A percentile compares a stretch with the other conserved stretches of the same genome.
These are phyloP conservation scores for Creontiades dilutus DNA, from an alignment of 2,888 invertebrate species.

Conservation along the genomic window DNA sequence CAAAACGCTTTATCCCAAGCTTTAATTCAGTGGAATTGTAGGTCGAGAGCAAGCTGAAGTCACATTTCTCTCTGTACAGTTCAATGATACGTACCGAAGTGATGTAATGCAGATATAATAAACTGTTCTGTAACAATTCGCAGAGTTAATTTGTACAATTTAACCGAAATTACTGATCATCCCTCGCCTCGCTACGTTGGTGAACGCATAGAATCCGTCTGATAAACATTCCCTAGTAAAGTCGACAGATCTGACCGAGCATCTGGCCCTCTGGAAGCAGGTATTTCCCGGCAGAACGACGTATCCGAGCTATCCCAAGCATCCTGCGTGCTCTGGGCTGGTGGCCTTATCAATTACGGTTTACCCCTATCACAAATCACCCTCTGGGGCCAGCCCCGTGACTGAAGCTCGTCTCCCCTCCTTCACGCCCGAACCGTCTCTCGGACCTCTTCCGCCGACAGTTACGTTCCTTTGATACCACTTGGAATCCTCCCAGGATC, in stretches of 20 bases:
- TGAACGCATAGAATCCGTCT: not conserved
- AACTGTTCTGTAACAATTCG: no score
- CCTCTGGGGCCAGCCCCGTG: not conserved
- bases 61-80: no score
- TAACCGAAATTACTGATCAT: no score
- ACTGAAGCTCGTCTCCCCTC: not conserved
- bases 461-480: slow-evolving; percentile 13
- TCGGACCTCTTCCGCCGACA: not conserved
- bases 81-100: no score
- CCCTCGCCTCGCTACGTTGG: not conserved
- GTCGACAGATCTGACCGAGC: not conserved
- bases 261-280: not conserved
- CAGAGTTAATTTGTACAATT: no score
- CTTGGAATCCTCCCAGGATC: not conserved
- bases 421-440: not conserved
- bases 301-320: not conserved
- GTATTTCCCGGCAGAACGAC: not conserved
- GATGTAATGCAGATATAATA: no score
- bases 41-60: no score
- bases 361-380: slow-evolving; percentile 24
- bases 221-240: not conserved
- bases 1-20: no score
- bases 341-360: slow-evolving; percentile 16
- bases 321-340: not conserved
- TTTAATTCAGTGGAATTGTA: no score